Evolutionary conservation across 2,113 vertebrate genomes (phyloP).

Genomic region (Rhinogobius similis): DNA sequence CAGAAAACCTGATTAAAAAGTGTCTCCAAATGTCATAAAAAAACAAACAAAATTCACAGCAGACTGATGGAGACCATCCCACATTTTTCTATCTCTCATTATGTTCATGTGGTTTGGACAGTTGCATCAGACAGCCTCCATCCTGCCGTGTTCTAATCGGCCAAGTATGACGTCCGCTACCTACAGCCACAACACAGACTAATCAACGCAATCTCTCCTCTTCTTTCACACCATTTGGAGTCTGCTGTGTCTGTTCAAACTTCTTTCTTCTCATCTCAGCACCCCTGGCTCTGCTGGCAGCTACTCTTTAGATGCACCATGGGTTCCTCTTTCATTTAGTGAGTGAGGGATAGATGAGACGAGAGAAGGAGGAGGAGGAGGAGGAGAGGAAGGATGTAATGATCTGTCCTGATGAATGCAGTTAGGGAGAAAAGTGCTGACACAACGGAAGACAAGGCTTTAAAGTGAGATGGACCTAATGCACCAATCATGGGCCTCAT

Average conservation of each 20-base stretch:
- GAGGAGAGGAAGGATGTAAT: conserved; percentile 66
- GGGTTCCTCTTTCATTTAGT: conserved; percentile 75
- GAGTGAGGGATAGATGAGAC: conserved; percentile 49
- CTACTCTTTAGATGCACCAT: conserved; percentile 54
- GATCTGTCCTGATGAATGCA: conserved; percentile 75
- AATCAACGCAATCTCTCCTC: conserved; percentile 44
- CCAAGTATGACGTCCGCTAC: conserved; percentile 27
- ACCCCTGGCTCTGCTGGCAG: conserved; percentile 66
- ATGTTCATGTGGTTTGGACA: conserved; percentile 19
- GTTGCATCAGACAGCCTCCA: conserved; percentile 17
- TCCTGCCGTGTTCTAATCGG: conserved; percentile 47
- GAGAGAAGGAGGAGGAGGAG: conserved; percentile 46
- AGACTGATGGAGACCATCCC: background rate
- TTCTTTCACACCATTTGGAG: conserved; percentile 53
- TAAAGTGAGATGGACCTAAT: conserved; percentile 48
- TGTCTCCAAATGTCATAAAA: background rate
- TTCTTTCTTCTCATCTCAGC: conserved; percentile 56
- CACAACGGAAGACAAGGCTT: conserved; percentile 49
- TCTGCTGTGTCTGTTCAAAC: conserved; percentile 31
- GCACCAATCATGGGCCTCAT: conserved; percentile 67
- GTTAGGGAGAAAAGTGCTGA: conserved; percentile 72
- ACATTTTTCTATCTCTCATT: conserved; percentile 6
- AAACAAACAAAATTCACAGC: background rate
- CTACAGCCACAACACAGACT: conserved; percentile 39
- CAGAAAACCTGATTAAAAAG: conserved; percentile 5